These are phyloP conservation scores for Acanthurus tractus DNA, from an alignment of 2,797 vertebrate species.

Conservation along the genomic window DNA sequence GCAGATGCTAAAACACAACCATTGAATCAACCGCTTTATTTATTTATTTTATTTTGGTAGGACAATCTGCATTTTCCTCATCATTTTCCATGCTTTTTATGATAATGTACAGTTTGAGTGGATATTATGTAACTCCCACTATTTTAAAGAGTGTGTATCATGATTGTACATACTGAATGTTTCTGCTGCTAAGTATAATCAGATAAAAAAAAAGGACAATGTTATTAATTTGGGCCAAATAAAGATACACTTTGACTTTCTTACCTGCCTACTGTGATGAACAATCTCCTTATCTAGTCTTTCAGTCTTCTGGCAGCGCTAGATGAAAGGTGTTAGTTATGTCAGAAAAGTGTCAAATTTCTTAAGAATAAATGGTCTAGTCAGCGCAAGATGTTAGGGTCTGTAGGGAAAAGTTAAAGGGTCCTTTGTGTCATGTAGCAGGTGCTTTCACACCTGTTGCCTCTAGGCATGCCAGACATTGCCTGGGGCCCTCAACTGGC, in stretches of 20 bases:
- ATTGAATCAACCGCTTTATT: background rate
- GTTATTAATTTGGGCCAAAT: too few relatives aligned
- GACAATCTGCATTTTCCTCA: background rate
- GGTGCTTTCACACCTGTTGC: constrained; percentile 64
- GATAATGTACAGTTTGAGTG: background rate
- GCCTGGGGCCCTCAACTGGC: constrained; percentile 38
- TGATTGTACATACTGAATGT: too few relatives aligned
- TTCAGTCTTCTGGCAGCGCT: background rate
- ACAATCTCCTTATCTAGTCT: too few relatives aligned
- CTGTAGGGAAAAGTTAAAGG: constrained; percentile 24
- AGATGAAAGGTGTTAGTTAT: background rate
- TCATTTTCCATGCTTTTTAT: background rate
- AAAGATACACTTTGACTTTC: too few relatives aligned
- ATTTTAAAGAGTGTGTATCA: too few relatives aligned
- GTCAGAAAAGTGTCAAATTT: background rate
- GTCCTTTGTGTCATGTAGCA: constrained; percentile 41
- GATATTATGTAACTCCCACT: too few relatives aligned
- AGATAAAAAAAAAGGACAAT: too few relatives aligned
- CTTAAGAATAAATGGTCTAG: background rate
- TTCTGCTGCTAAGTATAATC: too few relatives aligned
- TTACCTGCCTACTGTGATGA: too few relatives aligned
- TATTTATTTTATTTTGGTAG: background rate
- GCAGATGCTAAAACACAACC: background rate
- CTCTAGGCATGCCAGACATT: constrained; percentile 1
- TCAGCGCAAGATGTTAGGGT: background rate